phyloP scores from a whole-genome alignment of 2,888 invertebrate species.

The Brachylomia viminalis region DNA sequence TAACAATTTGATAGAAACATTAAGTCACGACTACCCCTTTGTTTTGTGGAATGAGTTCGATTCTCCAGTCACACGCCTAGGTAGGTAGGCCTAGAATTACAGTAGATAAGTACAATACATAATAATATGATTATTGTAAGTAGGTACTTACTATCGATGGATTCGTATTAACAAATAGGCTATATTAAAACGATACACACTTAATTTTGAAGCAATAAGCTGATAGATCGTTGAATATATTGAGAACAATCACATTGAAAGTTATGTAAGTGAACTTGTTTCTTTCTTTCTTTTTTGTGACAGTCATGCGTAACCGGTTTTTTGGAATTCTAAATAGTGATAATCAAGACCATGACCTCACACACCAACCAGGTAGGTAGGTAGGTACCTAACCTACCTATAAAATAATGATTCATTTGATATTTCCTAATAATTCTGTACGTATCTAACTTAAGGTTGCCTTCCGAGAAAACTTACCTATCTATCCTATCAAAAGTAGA shows the following conservation, averaged over 20 bases:
- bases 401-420: conserved; percentile 57
- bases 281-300: conserved; percentile 35
- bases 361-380: conserved; percentile 37
- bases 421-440: conserved; percentile 19
- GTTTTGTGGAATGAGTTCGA: conserved; percentile 54
- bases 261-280: conserved; percentile 4
- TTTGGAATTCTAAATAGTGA: conserved; percentile 58
- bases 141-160: background rate
- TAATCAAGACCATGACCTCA: conserved; percentile 61
- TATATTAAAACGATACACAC: background rate
- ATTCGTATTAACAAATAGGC: background rate
- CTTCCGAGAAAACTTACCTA: conserved; percentile 7
- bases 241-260: conserved; percentile 14
- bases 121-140: conserved; percentile 17
- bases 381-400: background rate
- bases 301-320: conserved; percentile 51
- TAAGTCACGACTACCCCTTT: conserved; percentile 54
- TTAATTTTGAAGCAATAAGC: background rate
- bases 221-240: conserved; percentile 9
- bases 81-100: conserved; percentile 10
- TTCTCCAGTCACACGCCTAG: conserved; percentile 53
- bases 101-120: conserved; percentile 34
- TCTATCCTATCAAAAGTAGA: background rate
- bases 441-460: background rate
- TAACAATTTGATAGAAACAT: conserved; percentile 53